Base-by-base conservation (phyloP, 2,113 vertebrate species). In the Mus musculus region DNA sequence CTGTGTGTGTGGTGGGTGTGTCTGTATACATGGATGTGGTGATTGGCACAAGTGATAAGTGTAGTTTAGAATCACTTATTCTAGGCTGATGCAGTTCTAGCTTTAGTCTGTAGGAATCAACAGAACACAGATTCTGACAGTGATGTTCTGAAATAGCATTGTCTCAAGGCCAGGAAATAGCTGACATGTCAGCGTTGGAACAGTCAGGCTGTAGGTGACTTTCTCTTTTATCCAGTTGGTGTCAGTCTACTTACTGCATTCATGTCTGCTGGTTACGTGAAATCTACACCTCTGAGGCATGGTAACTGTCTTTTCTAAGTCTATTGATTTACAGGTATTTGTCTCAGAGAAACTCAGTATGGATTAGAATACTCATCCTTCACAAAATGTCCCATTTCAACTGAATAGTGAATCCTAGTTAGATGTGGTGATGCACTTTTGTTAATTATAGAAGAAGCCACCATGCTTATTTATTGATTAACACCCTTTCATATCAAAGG, bases 151-250 rank as follows among this genome's bases (percentile, higher is more conserved):
- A 78, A 65, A 30, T 1, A 22, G 39, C 13, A 14, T 2, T 13
- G n/a, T 7, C 7, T 61, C 52, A 33, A 89, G 33, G 65, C 12
- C 17, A 11, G n/a, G 3, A 6, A 72, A 89, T 33, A 81, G 8
- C 12, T 16, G 42, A 30, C 7, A 8, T 80, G 61, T 90, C 24
- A 67, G 14, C 39, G 54, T 5, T 36, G 52, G 78, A 54, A 0
- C 14, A 1, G 0, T 46, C 5, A n/a, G 17, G 20, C 16, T n/a
- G 22, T 26, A 49, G 11, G 1, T 42, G 49, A 49, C 28, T 84
- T 14, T 63, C n/a, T 71, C 11, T 42, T 52, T 19, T 19, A 61
- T 80, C 33, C 75, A 30, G 8, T 1, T 19, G 46, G 7, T 10
- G 8, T 67, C 6, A 75, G 7, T 2, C 22, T 88, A 22, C 36